Base-by-base conservation (phyloP, 2,888 invertebrate species). In the Drosophila algonquin region DNA sequence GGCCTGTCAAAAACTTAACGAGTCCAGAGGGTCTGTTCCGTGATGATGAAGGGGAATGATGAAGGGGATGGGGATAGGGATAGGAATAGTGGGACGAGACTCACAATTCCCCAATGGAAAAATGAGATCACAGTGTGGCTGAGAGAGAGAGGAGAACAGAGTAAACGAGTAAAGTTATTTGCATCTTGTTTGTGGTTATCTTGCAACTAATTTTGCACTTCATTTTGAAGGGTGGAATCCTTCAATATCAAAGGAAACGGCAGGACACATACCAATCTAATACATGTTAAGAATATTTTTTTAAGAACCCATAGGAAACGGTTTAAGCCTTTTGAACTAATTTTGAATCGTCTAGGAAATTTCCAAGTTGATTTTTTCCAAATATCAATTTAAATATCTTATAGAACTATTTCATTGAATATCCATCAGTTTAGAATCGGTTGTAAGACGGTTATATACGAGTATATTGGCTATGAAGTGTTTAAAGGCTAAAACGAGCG, bases 1-100 rank as follows among this genome's bases (percentile, higher is more conserved):
- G 65, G 45, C 64, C 71, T 73, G 62, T 73, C 70, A 76, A 52
- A 71, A 69, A 73, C 52, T 74, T 79, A 61, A 70, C 63, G 63
- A 59, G 73, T 27, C 60, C 56, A 48, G 27, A 16, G 64, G 30
- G 21, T 30, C 45, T 46, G 62, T 40, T 53, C 45, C 44, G 30
- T 30, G 47, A 53, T 40, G 56, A 53, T 30, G 55, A 45, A 52
- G 56, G 45, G 32, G 52, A 50, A 53, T 40, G 56, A 53, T 30
- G 55, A 45, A 52, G 56, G 45, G 32, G 52, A 50, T 27, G 30
- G 32, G 47, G n/a, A 18, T 27, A 18, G 32, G 47, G n/a, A 5
- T 24, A 5, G 24, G 0, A 24, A 21, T 40, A n/a, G 14, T 40
- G 6, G 40, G 2, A 27, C 27, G 8, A 30, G 45, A 45, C 63